Conservation (phyloP, 2,797 vertebrate species). For the Potorous gilbertii region DNA sequence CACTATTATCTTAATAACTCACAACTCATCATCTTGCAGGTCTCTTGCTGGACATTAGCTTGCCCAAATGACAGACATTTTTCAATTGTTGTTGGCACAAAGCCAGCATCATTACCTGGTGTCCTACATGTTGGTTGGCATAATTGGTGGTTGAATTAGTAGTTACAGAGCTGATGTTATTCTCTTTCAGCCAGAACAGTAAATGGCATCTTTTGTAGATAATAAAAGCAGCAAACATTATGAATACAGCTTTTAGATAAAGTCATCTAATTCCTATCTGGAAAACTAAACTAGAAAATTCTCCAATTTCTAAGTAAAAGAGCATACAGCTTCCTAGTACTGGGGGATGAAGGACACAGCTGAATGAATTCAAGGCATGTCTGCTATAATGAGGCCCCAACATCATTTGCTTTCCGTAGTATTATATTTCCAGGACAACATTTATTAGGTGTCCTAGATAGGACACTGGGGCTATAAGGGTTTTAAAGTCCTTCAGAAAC, state of each 20-base stretch:
- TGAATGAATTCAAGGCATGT: conserved; percentile 1
- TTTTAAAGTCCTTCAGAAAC: not conserved
- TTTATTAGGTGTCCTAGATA: not conserved
- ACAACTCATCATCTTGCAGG: not conserved
- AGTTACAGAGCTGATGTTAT: not conserved
- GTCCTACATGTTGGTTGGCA: not conserved
- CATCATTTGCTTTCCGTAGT: not conserved
- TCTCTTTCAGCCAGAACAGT: not conserved
- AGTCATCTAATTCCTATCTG: not conserved
- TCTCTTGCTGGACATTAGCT: not conserved
- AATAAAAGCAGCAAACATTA: not conserved
- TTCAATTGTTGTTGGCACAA: not conserved
- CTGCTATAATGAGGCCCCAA: not conserved
- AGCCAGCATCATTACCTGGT: not conserved
- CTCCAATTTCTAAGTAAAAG: not conserved
- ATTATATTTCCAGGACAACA: not conserved
- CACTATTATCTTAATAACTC: not conserved
- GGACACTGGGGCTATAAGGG: not conserved
- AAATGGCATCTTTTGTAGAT: not conserved
- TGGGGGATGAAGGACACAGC: not conserved
- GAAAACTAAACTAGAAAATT: not conserved
- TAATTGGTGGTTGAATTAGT: not conserved
- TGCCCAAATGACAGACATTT: not conserved
- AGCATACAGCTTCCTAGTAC: not conserved
- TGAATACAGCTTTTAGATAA: not conserved